Percentiles rank a stretch among this genome's conserved stretches.
Conservation (phyloP, 2,888 invertebrate genomes). For the Nephrotoma guestfalica region DNA sequence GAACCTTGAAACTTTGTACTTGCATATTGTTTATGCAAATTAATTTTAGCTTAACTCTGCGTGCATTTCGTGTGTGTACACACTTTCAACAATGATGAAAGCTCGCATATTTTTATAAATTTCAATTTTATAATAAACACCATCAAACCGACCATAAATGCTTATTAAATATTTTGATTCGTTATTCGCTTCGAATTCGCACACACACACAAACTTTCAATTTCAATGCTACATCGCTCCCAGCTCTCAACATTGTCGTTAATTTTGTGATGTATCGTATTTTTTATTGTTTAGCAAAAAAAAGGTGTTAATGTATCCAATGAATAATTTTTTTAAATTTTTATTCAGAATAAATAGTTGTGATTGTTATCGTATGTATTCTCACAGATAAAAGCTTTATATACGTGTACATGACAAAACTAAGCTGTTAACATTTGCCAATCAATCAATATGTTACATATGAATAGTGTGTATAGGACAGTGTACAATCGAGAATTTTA, state of each 20-base stretch:
- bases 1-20: neutral
- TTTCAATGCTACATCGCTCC: neutral
- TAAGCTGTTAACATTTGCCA: neutral
- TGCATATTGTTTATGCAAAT: too few relatives aligned
- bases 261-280: neutral
- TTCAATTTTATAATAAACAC: neutral
- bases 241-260: neutral
- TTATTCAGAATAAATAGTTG: neutral
- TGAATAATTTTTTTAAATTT: neutral
- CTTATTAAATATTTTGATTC: neutral
- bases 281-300: neutral
- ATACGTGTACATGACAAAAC: neutral
- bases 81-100: neutral
- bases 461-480: neutral
- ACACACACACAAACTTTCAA: neutral
- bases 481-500: neutral
- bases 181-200: neutral
- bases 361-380: neutral
- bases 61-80: neutral
- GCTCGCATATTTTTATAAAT: neutral
- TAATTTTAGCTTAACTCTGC: neutral
- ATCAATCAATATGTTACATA: neutral
- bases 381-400: neutral
- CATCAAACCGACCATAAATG: neutral
- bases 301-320: neutral